Percentiles rank a stretch among this genome's conserved stretches.
phyloP scores from a whole-genome alignment of 2,888 invertebrate species.

The Yponomeuta cagnagella region DNA sequence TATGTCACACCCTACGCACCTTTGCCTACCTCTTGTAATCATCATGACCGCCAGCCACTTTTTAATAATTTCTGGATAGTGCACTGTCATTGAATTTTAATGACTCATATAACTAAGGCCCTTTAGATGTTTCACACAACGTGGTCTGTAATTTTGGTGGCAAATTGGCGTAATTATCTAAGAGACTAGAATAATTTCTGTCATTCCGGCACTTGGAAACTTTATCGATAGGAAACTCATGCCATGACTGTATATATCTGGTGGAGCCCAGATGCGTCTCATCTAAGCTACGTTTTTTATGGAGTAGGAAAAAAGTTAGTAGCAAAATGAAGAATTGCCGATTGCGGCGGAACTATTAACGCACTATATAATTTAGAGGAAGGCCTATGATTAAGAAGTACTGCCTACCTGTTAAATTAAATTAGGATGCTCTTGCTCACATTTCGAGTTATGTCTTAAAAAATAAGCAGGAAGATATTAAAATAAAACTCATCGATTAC shows the following conservation, averaged over 20 bases:
- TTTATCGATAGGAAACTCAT: background rate
- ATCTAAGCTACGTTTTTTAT: background rate
- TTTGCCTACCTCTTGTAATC: constrained; percentile 17
- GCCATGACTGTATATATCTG: background rate
- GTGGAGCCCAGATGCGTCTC: background rate
- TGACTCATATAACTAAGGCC: constrained; percentile 30
- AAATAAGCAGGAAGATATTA: constrained; percentile 52
- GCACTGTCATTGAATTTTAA: constrained; percentile 64
- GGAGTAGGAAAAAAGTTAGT: constrained; percentile 26
- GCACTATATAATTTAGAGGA: constrained; percentile 66
- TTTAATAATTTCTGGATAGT: constrained; percentile 54
- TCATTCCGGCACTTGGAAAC: too few relatives aligned
- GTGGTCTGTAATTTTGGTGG: constrained; percentile 57
- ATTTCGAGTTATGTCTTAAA: constrained; percentile 38
- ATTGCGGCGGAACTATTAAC: constrained; percentile 69
- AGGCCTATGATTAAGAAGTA: constrained; percentile 70
- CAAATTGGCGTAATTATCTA: constrained; percentile 29
- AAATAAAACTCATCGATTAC: constrained; percentile 22
- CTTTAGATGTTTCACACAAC: constrained; percentile 29
- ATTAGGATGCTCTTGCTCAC: constrained; percentile 60
- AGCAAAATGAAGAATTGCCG: constrained; percentile 72
- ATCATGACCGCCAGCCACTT: constrained; percentile 51
- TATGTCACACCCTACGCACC: constrained; percentile 40
- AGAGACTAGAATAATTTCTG: background rate
- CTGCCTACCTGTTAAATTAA: constrained; percentile 76